Conservation (phyloP, 2,797 vertebrate genomes). For the Gallinago nigripennis region DNA sequence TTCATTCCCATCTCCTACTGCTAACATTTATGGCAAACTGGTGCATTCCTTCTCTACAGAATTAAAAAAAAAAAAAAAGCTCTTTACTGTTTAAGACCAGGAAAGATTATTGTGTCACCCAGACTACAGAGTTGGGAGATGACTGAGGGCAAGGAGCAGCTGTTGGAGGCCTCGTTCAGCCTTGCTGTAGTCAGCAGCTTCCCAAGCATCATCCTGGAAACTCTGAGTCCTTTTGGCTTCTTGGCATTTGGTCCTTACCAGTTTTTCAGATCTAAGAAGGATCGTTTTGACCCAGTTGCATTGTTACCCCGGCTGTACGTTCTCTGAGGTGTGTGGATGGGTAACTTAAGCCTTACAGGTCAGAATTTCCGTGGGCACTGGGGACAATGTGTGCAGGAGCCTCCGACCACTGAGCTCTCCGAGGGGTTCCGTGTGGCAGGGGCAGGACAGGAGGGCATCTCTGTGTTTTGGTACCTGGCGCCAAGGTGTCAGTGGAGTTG, state of each 20-base stretch:
- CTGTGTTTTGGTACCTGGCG: background rate
- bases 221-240: background rate
- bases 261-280: background rate
- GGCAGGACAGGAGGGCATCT: background rate
- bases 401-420: background rate
- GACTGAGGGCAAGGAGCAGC: background rate
- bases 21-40: background rate
- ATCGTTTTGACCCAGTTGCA: background rate
- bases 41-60: background rate
- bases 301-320: accelerated
- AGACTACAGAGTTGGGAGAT: background rate
- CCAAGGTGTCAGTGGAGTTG: background rate
- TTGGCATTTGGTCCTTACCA: background rate
- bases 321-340: background rate
- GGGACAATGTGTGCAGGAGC: background rate
- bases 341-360: too few relatives aligned
- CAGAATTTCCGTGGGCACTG: background rate
- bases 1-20: background rate
- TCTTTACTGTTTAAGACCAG: background rate
- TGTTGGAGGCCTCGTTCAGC: background rate
- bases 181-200: background rate
- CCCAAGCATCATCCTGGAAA: background rate
- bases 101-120: background rate
- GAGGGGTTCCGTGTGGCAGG: background rate
- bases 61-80: background rate